Evolutionary conservation across 2,113 vertebrate species (phyloP), one percentile per base, ranked within the genome.

Genomic region (Pelvicachromis taeniatus): DNA sequence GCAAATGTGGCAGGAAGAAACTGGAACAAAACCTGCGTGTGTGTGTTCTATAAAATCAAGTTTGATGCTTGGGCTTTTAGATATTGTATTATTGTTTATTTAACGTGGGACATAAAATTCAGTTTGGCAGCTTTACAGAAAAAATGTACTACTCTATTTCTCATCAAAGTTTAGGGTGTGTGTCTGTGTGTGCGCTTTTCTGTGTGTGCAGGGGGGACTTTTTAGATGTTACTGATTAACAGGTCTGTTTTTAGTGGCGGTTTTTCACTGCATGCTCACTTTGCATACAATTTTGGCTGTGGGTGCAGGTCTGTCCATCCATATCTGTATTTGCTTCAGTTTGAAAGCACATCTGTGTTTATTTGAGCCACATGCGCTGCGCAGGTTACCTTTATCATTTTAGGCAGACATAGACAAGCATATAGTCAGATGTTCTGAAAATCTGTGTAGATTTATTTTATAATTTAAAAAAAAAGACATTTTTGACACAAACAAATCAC

Each of bases 191-290:
- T 61, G 13, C 33, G 42, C 19, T 4, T 9, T 21, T 21, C 10
- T 48, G 23, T 23, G 11, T 21, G 63, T 55, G 78, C 21, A 48
- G 23, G 31, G 42, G 59, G 50, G 35, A 31, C 31, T 73, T 85
- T 86, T 19, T 11, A 77, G 73, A 82, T 84, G 84, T 90, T 85
- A 92, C 88, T 92, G 87, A 94, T 94, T 92, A 94, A 90, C 90
- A 77, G 33, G 77, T 81, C 82, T 90, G 89, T 80, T 91, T 78
- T 63, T 42, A 50, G 48, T 82, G 87, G 35, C 13, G 4, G 77
- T 92, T 93, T 89, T 90, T 79, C 3, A 83, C 19, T 52, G 78
- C 83, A 85, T 38, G 29, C 84, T 81, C 54, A 77, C 84, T 95
- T 95, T 95, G 93, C 94, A 94, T 95, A 90, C 56, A 16, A 3